phyloP scores from a whole-genome alignment of 2,888 invertebrate genomes.

The Drosophila conformis region DNA sequence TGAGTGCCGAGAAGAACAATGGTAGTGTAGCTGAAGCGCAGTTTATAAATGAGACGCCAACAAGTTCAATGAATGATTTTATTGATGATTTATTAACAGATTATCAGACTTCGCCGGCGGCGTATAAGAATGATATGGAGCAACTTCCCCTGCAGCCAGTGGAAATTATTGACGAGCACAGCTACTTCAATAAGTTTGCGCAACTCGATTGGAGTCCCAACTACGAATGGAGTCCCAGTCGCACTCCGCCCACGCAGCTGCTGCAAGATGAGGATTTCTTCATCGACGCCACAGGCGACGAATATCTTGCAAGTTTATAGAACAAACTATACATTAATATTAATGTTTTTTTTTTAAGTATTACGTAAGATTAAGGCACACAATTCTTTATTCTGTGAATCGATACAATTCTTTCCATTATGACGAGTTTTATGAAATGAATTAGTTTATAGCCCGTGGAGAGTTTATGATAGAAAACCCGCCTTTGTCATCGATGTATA shows the following conservation, averaged over 20 bases:
- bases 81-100: constrained; percentile 78
- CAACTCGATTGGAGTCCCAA: constrained; percentile 86
- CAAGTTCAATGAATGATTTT: constrained; percentile 63
- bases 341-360: constrained; percentile 28
- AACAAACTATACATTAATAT: background rate
- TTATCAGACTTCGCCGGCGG: constrained; percentile 49
- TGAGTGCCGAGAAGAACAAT: constrained; percentile 35
- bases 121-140: constrained; percentile 48
- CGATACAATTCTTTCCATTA: constrained; percentile 78
- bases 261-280: constrained; percentile 58
- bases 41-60: constrained; percentile 43
- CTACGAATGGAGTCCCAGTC: constrained; percentile 86
- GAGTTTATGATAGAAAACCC: constrained; percentile 64
- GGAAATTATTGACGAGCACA: constrained; percentile 52
- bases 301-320: constrained; percentile 53
- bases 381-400: constrained; percentile 61
- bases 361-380: constrained; percentile 32
- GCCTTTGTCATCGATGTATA: constrained; percentile 42
- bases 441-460: constrained; percentile 43
- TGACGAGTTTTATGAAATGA: constrained; percentile 35
- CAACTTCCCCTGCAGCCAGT: constrained; percentile 31
- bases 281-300: constrained; percentile 3
- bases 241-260: constrained; percentile 69
- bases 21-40: constrained; percentile 60
- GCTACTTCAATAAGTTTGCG: constrained; percentile 58